Conservation (phyloP, 2,888 invertebrate species). For the Dryadula phaetusa region DNA sequence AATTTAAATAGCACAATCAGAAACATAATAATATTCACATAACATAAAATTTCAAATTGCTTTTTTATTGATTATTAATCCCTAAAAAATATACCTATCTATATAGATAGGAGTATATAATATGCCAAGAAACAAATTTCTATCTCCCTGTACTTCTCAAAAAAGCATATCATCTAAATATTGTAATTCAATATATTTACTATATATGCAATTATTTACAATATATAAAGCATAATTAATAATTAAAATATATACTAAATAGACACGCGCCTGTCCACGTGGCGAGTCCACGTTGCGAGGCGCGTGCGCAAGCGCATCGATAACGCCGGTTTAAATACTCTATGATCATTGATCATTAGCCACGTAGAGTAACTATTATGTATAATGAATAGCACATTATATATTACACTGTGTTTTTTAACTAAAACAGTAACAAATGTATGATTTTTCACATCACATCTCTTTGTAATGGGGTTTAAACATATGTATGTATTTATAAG, state of each 20-base stretch:
- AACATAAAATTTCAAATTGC: no score
- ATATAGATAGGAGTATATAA: no score
- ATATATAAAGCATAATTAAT: background rate
- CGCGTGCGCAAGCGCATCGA: constrained; percentile 40
- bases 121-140: background rate
- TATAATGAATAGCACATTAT: background rate
- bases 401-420: constrained; percentile 9
- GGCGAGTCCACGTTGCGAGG: constrained; percentile 34
- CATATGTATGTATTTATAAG: background rate
- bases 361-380: constrained; percentile 23
- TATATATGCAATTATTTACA: constrained; percentile 31
- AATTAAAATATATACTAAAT: constrained; percentile 25
- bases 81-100: no score
- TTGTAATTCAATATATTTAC: constrained; percentile 25
- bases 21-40: no score
- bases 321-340: constrained; percentile 24
- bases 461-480: background rate
- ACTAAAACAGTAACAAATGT: background rate
- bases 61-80: background rate
- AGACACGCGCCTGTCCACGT: constrained; percentile 32
- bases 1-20: no score
- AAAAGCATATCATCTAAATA: constrained; percentile 17
- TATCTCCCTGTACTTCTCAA: constrained; percentile 13
- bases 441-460: constrained; percentile 13
- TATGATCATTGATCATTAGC: constrained; percentile 18